Evolutionary conservation across 2,797 vertebrate species (phyloP).

Genomic region (Botia kubotai): DNA sequence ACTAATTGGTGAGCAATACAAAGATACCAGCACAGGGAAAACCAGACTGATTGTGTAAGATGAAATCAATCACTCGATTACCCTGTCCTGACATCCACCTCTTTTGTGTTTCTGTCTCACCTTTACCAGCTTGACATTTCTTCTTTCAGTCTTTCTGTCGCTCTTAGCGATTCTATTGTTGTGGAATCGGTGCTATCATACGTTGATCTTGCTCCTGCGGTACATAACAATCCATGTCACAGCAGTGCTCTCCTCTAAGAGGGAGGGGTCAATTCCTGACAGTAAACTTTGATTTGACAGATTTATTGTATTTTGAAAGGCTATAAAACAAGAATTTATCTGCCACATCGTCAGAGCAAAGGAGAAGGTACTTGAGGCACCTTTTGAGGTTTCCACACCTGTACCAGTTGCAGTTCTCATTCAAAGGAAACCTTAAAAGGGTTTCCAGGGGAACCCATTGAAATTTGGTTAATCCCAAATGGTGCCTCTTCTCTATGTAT

Average conservation of each 20-base stretch:
- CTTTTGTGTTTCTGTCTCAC: neutral
- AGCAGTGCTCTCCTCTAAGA: conserved; percentile 24
- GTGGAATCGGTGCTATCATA: conserved; percentile 36
- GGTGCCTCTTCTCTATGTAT: neutral
- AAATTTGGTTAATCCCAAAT: neutral
- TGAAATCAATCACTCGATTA: neutral
- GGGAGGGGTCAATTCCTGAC: conserved; percentile 12
- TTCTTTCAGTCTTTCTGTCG: conserved; percentile 1
- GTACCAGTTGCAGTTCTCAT: too few species aligned
- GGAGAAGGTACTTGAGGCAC: too few species aligned
- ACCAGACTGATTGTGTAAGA: neutral
- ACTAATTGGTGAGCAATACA: neutral
- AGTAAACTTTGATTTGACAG: too few species aligned
- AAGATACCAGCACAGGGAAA: neutral
- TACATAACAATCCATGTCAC: conserved; percentile 37
- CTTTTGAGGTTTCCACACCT: too few species aligned
- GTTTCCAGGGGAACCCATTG: neutral
- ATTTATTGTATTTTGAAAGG: too few species aligned
- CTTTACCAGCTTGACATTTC: neutral
- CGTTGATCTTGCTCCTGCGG: conserved; percentile 52
- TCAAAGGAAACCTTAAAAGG: too few species aligned
- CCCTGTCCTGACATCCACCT: neutral
- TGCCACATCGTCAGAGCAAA: too few species aligned
- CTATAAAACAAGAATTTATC: too few species aligned
- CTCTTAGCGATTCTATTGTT: conserved; percentile 36